A percentile compares a stretch with the other conserved stretches of the same genome.
These are phyloP conservation scores for Adelges cooleyi DNA, from an alignment of 1,140 invertebrate species.

Conservation along the genomic window DNA sequence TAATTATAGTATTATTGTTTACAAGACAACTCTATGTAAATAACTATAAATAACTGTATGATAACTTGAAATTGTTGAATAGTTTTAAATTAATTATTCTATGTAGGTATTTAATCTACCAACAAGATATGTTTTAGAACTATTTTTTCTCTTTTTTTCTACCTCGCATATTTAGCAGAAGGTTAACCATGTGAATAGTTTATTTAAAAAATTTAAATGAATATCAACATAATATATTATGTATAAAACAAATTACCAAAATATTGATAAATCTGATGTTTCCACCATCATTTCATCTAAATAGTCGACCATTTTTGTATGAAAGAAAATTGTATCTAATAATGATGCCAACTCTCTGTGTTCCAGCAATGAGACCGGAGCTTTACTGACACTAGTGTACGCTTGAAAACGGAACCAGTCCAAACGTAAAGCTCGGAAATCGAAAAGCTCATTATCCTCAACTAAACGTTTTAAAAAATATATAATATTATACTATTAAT, in stretches of 20 bases:
- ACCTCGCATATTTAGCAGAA: too few relatives aligned
- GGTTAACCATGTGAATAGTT: too few relatives aligned
- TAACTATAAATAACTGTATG: too few relatives aligned
- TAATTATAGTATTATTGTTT: too few relatives aligned
- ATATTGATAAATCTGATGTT: slow-evolving; percentile 92
- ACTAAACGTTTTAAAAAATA: slow-evolving; percentile 44
- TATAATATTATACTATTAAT: background rate
- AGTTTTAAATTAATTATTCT: too few relatives aligned
- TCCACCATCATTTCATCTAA: slow-evolving; percentile 95
- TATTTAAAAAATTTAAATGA: too few relatives aligned
- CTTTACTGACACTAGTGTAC: slow-evolving; percentile 75
- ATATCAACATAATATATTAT: too few relatives aligned
- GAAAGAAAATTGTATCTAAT: slow-evolving; percentile 92
- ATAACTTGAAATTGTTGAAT: too few relatives aligned
- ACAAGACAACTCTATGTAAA: too few relatives aligned
- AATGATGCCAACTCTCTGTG: slow-evolving; percentile 77
- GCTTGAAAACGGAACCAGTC: slow-evolving; percentile 98
- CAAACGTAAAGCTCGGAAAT: slow-evolving; percentile 84
- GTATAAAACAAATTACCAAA: slow-evolving; percentile 49
- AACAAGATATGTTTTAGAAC: too few relatives aligned
- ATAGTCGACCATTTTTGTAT: slow-evolving; percentile 96
- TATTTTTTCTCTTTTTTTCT: too few relatives aligned
- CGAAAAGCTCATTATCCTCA: slow-evolving; percentile 91
- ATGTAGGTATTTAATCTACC: too few relatives aligned
- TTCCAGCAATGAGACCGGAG: slow-evolving; percentile 54